Base-by-base conservation (phyloP, 2,888 invertebrate species). In the Agonopterix alstromeriana region DNA sequence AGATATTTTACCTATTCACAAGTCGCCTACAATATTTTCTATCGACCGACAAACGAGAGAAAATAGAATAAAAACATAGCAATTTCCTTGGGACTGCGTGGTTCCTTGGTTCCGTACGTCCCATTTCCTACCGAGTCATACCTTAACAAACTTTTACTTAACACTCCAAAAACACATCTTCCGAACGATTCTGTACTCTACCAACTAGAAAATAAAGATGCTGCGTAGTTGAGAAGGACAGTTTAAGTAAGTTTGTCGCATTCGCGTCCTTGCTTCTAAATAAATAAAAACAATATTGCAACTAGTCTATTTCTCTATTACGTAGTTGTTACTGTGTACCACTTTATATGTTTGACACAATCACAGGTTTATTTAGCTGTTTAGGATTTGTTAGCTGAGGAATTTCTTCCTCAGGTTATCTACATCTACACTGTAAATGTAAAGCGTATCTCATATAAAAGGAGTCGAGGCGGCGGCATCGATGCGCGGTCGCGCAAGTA, bases 51-150 rank as follows among this genome's bases (percentile, higher is more conserved):
- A 74, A 73, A 71, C 68, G 67, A 69, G 69, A 61, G 5, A 55
- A 75, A 80, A 77, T 74, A 70, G 68, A 75, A 76, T 76, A 77
- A 77, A 77, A 77, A 50, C 71, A 72, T 64, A 58, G 70, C 73
- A 73, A 78, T 80, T 77, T 81, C 75, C 79, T 71, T 60, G 67
- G 65, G 72, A 68, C 70, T 61, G 57, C 66, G 67, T 61, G 60
- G 43, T 56, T 60, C 54, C 48, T 36, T 65, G 61, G 66, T 67
- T 65, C 67, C 61, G 56, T 66, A 67, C 67, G 67, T 65, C 67
- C 64, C 62, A 66, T 65, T 73, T 76, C 67, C 67, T 68, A 61
- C 62, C 58, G 55, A 62, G 58, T 61, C 63, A 60, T 58, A 65
- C 62, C 56, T 61, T 58, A 53, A 55, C 66, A 62, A 65, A 43